Evolutionary conservation across 2,797 vertebrate genomes (phyloP), one percentile per base, ranked within the genome.

Genomic region (Linurgus olivaceus): DNA sequence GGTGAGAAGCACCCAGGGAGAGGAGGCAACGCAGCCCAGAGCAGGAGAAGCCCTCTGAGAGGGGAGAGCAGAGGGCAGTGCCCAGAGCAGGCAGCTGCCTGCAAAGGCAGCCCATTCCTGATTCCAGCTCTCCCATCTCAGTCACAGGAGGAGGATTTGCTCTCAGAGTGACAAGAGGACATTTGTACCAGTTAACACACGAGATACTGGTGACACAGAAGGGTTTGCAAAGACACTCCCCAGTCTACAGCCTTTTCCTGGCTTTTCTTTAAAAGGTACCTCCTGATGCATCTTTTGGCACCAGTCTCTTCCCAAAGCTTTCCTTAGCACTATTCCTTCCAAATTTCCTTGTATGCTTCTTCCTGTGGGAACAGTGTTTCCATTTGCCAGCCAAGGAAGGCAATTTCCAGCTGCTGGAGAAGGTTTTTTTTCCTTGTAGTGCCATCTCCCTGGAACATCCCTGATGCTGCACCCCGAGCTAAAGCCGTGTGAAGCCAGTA

Each of bases 331-430:
- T 45, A 31, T 81, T 82, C 63, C 37, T 88, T 88, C 87, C 90
- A 82, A 89, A 90, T 90, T 96, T 94, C 76, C 70, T 81, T 78
- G 66, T 51, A 37, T 24, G 9, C n/a, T 31, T 48, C 82, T 93
- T 87, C 91, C 78, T 80, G 44, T 76, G 85, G 95, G 91, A 93
- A 37, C 79, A 35, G 74, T 11, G 58, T 86, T 94, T 91, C 66
- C 66, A 37, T 29, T 74, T 92, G 74, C 86, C 78, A 87, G 75
- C 24, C 20, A 86, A 93, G 33, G 42, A 61, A 94, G 7, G 26
- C 71, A 78, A 93, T 91, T 95, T 95, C 94, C 86, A 95, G 95
- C 82, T 86, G 91, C 85, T 25, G 62, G 73, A 52, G 54, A 52
- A 66, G 73, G 52, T 2, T 18, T 92, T 91, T 91, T 83, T 87